These are phyloP conservation scores for Phoeniculus purpureus DNA, from an alignment of 2,797 vertebrate genomes.

Conservation along the genomic window DNA sequence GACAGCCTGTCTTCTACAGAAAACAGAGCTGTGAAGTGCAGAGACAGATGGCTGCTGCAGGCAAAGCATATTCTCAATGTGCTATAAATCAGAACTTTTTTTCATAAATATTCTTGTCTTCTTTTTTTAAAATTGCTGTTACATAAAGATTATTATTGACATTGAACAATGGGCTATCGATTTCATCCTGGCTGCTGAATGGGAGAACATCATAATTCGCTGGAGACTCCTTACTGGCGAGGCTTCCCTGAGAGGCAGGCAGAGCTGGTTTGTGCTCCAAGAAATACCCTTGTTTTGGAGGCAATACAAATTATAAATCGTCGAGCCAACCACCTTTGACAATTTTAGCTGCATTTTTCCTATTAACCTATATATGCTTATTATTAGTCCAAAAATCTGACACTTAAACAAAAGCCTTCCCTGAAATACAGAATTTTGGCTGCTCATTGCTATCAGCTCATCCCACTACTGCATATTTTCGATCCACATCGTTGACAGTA, in stretches of 20 bases:
- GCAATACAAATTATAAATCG: not conserved
- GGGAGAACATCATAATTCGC: constrained; percentile 10
- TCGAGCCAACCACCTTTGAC: not conserved
- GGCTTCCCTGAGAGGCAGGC: not conserved
- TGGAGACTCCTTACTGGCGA: not conserved
- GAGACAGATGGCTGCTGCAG: constrained; percentile 70
- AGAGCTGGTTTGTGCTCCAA: not conserved
- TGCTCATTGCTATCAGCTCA: not conserved
- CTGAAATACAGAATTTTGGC: not conserved
- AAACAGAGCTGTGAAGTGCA: constrained; percentile 62
- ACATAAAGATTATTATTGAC: constrained; percentile 52
- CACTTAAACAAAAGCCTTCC: not conserved
- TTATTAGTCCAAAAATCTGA: not conserved
- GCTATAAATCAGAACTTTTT: constrained; percentile 41
- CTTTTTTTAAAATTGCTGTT: not conserved
- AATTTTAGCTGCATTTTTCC: not conserved
- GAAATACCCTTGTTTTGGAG: not conserved
- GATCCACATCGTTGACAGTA: not conserved
- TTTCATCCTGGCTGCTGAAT: constrained; percentile 31
- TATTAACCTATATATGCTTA: not conserved
- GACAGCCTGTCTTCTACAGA: constrained; percentile 59
- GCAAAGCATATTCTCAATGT: constrained; percentile 59
- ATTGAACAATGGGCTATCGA: constrained; percentile 15
- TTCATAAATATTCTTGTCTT: constrained; percentile 42
- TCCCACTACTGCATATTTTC: not conserved